Evolutionary conservation across 2,113 vertebrate genomes (phyloP).

Genomic region (Amblyopsis rosae): DNA sequence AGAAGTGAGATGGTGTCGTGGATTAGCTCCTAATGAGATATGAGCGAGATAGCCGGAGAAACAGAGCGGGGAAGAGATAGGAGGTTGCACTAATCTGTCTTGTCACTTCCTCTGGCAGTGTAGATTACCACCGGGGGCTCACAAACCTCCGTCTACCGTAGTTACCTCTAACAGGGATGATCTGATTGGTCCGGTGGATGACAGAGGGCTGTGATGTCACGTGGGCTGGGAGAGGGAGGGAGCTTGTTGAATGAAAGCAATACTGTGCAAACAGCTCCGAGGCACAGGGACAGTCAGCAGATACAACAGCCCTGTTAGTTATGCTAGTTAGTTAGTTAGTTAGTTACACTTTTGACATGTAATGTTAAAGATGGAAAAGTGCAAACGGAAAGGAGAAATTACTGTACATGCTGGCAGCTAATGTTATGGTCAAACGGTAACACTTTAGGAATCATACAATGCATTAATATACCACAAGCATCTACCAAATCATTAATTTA

Average conservation of each 20-base stretch:
- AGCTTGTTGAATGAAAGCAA: conserved; percentile 1
- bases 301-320: conserved; percentile 9
- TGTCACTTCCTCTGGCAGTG: conserved; percentile 45
- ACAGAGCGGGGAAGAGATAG: conserved; percentile 21
- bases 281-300: conserved; percentile 54
- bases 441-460: too few relatives aligned
- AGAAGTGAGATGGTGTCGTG: conserved; percentile 11
- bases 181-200: conserved; percentile 63
- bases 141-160: conserved; percentile 46
- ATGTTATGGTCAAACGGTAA: too few relatives aligned
- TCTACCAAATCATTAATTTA: too few relatives aligned
- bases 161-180: conserved; percentile 62
- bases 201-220: conserved; percentile 52
- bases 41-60: conserved; percentile 44
- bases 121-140: conserved; percentile 2
- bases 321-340: conserved; percentile 25
- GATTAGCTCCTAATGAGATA: conserved; percentile 45
- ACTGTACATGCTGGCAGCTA: too few relatives aligned
- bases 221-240: neutral
- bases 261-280: conserved; percentile 58
- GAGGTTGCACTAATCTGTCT: conserved; percentile 33
- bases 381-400: too few relatives aligned
- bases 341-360: conserved; percentile 22
- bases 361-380: too few relatives aligned
- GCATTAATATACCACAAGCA: too few relatives aligned